phyloP scores from a whole-genome alignment of 2,113 vertebrate genomes.

The Gymnarchus niloticus region DNA sequence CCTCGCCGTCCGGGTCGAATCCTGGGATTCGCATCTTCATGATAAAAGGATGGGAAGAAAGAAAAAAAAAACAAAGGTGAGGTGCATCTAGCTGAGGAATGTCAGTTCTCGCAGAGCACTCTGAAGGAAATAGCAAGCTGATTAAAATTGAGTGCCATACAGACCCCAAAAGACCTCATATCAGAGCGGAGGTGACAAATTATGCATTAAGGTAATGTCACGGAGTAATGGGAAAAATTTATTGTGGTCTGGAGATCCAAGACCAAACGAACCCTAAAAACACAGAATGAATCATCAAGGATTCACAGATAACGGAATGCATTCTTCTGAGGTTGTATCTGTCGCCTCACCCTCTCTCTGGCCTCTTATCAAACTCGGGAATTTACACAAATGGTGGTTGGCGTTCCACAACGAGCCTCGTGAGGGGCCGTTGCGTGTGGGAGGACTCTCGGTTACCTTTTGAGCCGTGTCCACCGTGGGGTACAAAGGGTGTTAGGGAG shows the following conservation, averaged over 20 bases:
- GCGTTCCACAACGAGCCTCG: neutral
- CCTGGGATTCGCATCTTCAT: neutral
- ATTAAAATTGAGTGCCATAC: neutral
- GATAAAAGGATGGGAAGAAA: neutral
- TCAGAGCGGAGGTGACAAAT: neutral
- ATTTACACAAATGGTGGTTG: neutral
- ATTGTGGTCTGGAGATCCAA: neutral
- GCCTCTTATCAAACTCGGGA: slow-evolving; percentile 5
- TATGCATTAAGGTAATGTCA: neutral
- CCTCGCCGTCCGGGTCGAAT: neutral
- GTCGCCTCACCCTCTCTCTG: neutral
- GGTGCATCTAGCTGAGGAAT: neutral
- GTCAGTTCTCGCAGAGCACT: too few relatives aligned
- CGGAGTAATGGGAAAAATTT: neutral
- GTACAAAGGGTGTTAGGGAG: neutral
- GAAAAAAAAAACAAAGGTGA: neutral
- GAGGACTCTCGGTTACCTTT: neutral
- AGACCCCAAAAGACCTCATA: neutral
- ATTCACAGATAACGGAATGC: neutral
- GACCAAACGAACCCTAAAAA: neutral
- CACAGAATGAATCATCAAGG: neutral
- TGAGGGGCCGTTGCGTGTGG: neutral
- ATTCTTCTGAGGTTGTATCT: neutral
- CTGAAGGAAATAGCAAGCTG: neutral
- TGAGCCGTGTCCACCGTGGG: neutral